Evolutionary conservation across 2,113 vertebrate species (phyloP), one percentile per base, ranked within the genome.

Genomic region (Percopsis transmontana): DNA sequence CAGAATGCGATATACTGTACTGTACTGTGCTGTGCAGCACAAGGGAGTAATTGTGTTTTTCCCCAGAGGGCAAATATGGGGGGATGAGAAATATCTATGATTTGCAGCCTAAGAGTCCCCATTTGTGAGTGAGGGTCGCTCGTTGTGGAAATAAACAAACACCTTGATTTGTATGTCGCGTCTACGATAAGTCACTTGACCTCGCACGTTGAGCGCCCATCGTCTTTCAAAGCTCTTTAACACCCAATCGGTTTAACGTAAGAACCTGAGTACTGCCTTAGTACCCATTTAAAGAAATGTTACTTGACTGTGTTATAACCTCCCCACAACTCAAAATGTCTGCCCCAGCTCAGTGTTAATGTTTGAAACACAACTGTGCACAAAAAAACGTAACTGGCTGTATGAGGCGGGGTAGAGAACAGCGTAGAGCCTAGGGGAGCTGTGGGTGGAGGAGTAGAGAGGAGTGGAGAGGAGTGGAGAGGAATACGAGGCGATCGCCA

Each of bases 21-120:
- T 65, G 55, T 62, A 51, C 42, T 58, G 64, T 33, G 27, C 42
- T 58, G 64, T 33, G 27, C 5, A 1, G 5, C 74, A 86, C 74
- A 88, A 87, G 80, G 64, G 68, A 71, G 67, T 82, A 81, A 86
- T 84, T 88, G 84, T 90, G 57, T 65, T 33, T 62, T 44, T 15
- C 70, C 73, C 81, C 70, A 50, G 65, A 55, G 72, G 78, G 63
- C 66, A 70, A 77, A 70, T 62, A 71, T 67, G 72, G 76, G 65
- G 67, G 42, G 2, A 1, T 2, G 8, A 12, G 42, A 3, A 75
- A 82, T 69, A 79, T 79, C 74, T 58, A 76, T 65, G 54, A 21
- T 69, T 76, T 72, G 59, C 18, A 73, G 59, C 39, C 53, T 66
- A 33, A 61, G 48, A 38, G 41, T 13, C 58, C 63, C 50, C 45